phyloP scores from a whole-genome alignment of 2,797 vertebrate genomes.

The Mionectes olivaceus region DNA sequence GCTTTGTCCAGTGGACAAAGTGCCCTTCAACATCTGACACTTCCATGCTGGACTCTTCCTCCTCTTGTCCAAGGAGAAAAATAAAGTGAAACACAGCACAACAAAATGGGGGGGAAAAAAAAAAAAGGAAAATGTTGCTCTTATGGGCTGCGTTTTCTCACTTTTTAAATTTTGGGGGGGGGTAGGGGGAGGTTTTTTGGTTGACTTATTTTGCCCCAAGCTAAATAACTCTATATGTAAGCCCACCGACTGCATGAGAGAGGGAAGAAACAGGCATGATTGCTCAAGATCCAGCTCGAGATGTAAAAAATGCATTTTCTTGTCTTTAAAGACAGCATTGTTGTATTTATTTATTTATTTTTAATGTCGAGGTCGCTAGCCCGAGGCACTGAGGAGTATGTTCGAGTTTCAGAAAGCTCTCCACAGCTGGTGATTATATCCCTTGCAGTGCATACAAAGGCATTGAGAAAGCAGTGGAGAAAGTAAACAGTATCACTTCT shows the following conservation, averaged over 20 bases:
- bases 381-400: constrained; percentile 57
- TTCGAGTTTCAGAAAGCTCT: constrained; percentile 69
- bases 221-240: not conserved
- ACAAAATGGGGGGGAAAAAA: not conserved
- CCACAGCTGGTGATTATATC: constrained; percentile 75
- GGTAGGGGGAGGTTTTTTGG: not conserved
- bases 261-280: not conserved
- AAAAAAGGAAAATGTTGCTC: not conserved
- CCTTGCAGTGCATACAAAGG: constrained; percentile 68
- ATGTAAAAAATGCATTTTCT: constrained; percentile 48
- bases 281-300: not conserved
- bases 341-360: constrained; percentile 53
- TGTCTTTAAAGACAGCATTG: constrained; percentile 56
- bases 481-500: constrained; percentile 79
- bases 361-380: constrained; percentile 11
- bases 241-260: not conserved
- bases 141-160: not conserved
- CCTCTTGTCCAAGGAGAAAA: not conserved
- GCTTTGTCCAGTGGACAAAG: constrained; percentile 53
- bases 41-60: not conserved
- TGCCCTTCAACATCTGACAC: constrained; percentile 23
- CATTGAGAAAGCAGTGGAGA: constrained; percentile 73
- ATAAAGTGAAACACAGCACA: not conserved
- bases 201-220: not conserved
- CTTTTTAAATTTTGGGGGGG: not conserved